Base-by-base conservation (phyloP, 2,888 invertebrate genomes). In the Ferdinandea cuprea region DNA sequence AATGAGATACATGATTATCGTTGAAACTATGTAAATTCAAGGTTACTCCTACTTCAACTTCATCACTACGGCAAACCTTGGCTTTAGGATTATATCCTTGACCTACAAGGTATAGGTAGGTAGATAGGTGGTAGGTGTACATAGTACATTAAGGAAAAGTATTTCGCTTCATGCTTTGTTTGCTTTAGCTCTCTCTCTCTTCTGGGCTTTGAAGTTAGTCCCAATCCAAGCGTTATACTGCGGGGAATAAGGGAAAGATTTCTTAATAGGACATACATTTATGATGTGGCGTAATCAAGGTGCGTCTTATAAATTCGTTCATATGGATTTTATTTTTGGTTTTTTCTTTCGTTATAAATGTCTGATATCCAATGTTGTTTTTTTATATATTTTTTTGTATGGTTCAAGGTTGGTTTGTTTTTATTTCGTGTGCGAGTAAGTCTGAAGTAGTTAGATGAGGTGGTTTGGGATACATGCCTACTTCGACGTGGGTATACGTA, bases 11-110 rank as follows among this genome's bases (percentile, higher is more conserved):
- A 9, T 46, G 15, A n/a, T n/a, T n/a, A n/a, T n/a, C 28, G 15
- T 17, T 5, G n/a, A 59, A 30, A 59, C 44, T 15, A 37, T 0
- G 9, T 40, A 15, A 7, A 7, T 54, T 35, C 35, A 37, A 35
- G 54, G 44, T 17, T 17, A 11, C 32, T 50, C 15, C 40, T 25
- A 17, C 15, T 42, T 17, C 61, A 37, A 42, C 3, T 17, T 7
- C 7, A 46, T 46, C 44, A 69, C 35, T 44, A 56, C 37, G 46
- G 44, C 37, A 30, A 61, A 76, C 40, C 35, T 46, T 61, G 68
- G 59, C 69, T 69, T 65, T 25, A 50, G 77, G 69, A 65, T 58
- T 32, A 71, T 17, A 65, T 63, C 77, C 71, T 78, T 78, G 77
- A 78, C 69, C 77, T 50, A 78, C 30, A 35, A 32, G 21, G 9